phyloP scores from a whole-genome alignment of 2,797 vertebrate genomes.

The Oreortyx pictus region DNA sequence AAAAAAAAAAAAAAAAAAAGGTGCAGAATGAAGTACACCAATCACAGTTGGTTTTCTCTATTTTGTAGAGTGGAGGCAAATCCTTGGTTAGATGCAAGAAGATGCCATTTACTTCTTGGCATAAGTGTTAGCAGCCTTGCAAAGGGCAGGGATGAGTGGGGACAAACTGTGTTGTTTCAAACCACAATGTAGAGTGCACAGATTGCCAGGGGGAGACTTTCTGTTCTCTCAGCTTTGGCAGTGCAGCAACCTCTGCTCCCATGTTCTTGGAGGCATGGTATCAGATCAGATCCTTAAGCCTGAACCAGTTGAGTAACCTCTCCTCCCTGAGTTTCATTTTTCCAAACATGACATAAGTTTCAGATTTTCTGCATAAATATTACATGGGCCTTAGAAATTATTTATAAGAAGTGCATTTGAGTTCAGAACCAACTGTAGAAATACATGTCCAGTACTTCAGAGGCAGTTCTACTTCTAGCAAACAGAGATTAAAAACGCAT shows the following conservation, averaged over 20 bases:
- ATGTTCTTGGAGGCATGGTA: accelerated
- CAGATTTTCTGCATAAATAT: slow-evolving; percentile 59
- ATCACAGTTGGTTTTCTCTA: background rate
- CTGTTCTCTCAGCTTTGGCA: background rate
- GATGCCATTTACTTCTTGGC: background rate
- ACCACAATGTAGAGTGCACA: accelerated
- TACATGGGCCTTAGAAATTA: slow-evolving; percentile 45
- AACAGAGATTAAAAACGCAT: slow-evolving; percentile 41
- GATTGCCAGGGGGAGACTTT: background rate
- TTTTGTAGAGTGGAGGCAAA: background rate
- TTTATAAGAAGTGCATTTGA: slow-evolving; percentile 36
- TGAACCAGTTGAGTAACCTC: background rate
- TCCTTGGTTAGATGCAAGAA: background rate
- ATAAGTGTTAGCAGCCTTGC: background rate
- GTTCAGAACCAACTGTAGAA: slow-evolving; percentile 42
- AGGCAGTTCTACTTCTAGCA: slow-evolving; percentile 28
- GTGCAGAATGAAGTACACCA: accelerated
- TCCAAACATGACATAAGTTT: slow-evolving; percentile 10
- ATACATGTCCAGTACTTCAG: slow-evolving; percentile 46
- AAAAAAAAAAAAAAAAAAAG: background rate
- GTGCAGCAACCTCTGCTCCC: background rate
- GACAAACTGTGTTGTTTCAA: background rate
- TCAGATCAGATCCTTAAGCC: background rate
- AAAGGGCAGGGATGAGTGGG: accelerated
- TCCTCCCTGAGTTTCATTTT: background rate